Conservation (phyloP, 2,888 invertebrate species). For the Emesis russula region DNA sequence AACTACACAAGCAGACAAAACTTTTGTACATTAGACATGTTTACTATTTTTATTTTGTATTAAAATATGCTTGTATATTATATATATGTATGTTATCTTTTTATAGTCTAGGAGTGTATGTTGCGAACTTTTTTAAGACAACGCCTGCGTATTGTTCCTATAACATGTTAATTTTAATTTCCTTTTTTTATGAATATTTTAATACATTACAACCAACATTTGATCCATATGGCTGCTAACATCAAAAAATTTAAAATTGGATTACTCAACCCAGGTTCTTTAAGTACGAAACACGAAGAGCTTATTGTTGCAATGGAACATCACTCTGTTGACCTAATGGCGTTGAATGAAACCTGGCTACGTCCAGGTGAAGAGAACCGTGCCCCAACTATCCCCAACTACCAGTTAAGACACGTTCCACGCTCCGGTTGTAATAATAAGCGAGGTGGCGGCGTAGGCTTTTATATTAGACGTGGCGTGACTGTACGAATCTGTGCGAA, state of each 20-base stretch:
- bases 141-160: not conserved
- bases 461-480: not conserved
- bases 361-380: conserved; percentile 12
- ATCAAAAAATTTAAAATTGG: conserved; percentile 13
- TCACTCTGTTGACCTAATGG: conserved; percentile 52
- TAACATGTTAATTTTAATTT: not conserved
- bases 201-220: not conserved
- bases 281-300: conserved; percentile 53
- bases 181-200: not conserved
- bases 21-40: not conserved
- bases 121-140: not conserved
- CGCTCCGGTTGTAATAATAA: not conserved
- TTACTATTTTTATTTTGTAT: not conserved
- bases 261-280: conserved; percentile 41
- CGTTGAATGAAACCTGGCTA: conserved; percentile 59
- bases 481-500: not conserved
- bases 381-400: not conserved
- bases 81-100: not conserved
- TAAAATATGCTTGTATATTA: not conserved
- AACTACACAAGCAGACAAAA: not conserved
- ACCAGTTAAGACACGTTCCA: not conserved
- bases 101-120: not conserved
- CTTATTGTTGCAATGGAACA: conserved; percentile 48
- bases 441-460: not conserved
- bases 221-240: not conserved